Evolutionary conservation across 2,888 invertebrate genomes (phyloP).

Genomic region (Papilio protenor): DNA sequence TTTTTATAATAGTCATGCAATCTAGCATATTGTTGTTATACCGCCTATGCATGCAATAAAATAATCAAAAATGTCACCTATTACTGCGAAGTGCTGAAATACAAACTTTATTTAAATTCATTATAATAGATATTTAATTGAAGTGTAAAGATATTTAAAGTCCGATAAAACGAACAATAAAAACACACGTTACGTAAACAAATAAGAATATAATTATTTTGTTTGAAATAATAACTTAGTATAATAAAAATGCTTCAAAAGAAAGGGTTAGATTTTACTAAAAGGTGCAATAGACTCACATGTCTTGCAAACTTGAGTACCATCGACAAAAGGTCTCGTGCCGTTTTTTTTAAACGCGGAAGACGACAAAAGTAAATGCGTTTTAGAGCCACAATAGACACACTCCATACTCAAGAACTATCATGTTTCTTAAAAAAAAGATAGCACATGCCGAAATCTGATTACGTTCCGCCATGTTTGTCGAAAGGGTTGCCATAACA

Average conservation of each 20-base stretch:
- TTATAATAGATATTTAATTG: too few species aligned
- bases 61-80: too few species aligned
- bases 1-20: too few species aligned
- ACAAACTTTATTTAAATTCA: too few species aligned
- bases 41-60: too few species aligned
- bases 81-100: too few species aligned
- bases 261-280: slow-evolving; percentile 50
- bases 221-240: neutral
- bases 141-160: too few species aligned
- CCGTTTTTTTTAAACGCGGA: slow-evolving; percentile 76
- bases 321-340: slow-evolving; percentile 70
- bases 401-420: slow-evolving; percentile 78
- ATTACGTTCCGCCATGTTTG: slow-evolving; percentile 76
- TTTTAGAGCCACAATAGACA: slow-evolving; percentile 76
- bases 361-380: slow-evolving; percentile 78
- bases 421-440: slow-evolving; percentile 79
- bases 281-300: slow-evolving; percentile 59
- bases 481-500: slow-evolving; percentile 80
- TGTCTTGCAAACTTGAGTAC: slow-evolving; percentile 55
- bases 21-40: too few species aligned
- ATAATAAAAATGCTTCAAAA: slow-evolving; percentile 16
- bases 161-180: neutral
- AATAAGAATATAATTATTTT: neutral
- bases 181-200: too few species aligned
- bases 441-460: slow-evolving; percentile 84